Conservation (phyloP, 1,140 invertebrate species). For the Orchesella cincta region DNA sequence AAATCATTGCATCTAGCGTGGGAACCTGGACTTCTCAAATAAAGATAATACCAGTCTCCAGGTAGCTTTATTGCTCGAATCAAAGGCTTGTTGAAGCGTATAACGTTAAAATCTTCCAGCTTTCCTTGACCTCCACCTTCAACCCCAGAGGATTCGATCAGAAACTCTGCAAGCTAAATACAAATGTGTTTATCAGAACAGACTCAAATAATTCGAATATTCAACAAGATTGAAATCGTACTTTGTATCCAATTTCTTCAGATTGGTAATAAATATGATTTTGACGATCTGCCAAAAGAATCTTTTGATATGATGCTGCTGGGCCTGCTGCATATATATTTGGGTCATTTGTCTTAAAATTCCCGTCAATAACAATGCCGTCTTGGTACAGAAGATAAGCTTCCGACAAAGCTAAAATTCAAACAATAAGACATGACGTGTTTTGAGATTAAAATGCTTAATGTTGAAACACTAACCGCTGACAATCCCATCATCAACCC, state of each 20-base stretch:
- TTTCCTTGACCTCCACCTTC: background rate
- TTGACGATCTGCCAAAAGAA: slow-evolving; percentile 58
- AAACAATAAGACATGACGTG: background rate
- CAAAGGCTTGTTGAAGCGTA: slow-evolving; percentile 43
- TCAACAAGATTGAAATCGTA: slow-evolving; percentile 50
- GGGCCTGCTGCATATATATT: slow-evolving; percentile 70
- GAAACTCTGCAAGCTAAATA: slow-evolving; percentile 50
- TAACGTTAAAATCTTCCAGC: background rate
- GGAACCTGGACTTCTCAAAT: slow-evolving; percentile 54
- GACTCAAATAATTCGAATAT: background rate
- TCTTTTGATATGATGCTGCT: slow-evolving; percentile 65
- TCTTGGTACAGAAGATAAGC: slow-evolving; percentile 71
- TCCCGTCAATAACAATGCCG: slow-evolving; percentile 67
- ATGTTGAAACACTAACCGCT: background rate
- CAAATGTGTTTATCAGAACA: slow-evolving; percentile 36
- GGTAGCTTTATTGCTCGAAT: slow-evolving; percentile 54
- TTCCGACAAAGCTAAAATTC: slow-evolving; percentile 63
- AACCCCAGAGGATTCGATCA: slow-evolving; percentile 39
- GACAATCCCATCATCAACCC: slow-evolving; percentile 37
- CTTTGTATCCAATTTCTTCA: slow-evolving; percentile 62
- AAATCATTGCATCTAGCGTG: slow-evolving; percentile 27
- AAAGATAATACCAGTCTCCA: slow-evolving; percentile 56
- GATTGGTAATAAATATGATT: slow-evolving; percentile 61
- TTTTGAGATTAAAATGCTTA: background rate
- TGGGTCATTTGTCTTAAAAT: slow-evolving; percentile 70